Evolutionary conservation across 2,113 vertebrate species (phyloP), one percentile per base, ranked within the genome.

Genomic region (Elanoides forficatus): DNA sequence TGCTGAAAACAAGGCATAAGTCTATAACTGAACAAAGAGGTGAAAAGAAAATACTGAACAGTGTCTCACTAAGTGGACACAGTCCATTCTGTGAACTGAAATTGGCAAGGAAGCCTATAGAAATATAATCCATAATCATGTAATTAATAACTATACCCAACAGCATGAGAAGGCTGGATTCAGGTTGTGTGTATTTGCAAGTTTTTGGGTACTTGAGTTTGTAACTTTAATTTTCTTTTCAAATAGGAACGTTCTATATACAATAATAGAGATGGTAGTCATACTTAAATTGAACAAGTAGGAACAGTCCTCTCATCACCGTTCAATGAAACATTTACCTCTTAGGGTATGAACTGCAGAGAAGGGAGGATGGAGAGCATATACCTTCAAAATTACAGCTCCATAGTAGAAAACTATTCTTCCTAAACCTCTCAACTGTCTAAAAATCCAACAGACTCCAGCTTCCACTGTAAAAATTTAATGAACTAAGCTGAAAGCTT

Each of bases 401-500:
- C 62, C 48, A 34, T 9, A 10, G 34, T 62, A 81, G 73, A 85
- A 94, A 95, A 93, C 47, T 53, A 30, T 75, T 95, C 82, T 91
- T 95, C 73, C 58, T 87, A 94, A 97, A 89, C 76, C 19, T 87
- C 83, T 87, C 72, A 72, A 52, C 76, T 85, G 86, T 38, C 73
- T 94, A 60, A 89, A 92, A 97, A 94, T 74, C 65, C 87, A 94
- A 92, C 48, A n/a, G 70, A 94, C 73, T 93, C 52, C 70, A 96
- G 83, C 76, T 95, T 91, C 58, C 56, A 30, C 83, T 63, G 81
- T 97, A 96, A 96, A 97, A 97, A 95, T 76, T 93, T 93, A 96
- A 97, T 97, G 92, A 97, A 95, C 94, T 91, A 89, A 95, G 78
- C 94, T 91, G 93, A 96, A 97, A 95, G 95, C 89, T 91, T 90